phyloP scores from a whole-genome alignment of 2,113 vertebrate genomes.

The Oryzias woworae region DNA sequence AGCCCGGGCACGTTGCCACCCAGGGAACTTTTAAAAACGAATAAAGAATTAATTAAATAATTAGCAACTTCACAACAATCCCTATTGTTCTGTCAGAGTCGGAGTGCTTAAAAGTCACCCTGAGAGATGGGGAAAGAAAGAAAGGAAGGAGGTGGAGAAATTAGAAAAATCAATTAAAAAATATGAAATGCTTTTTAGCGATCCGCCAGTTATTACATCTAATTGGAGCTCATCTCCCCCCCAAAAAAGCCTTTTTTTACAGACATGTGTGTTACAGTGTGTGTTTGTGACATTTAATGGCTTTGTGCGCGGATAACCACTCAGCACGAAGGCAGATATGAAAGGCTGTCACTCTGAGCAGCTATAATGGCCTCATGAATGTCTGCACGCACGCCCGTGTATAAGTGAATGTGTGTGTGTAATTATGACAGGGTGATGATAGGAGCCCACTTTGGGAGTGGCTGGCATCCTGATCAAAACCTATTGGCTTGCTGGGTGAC shows the following conservation, averaged over 20 bases:
- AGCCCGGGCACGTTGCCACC: slow-evolving; percentile 68
- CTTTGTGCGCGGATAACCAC: slow-evolving; percentile 67
- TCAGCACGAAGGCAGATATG: slow-evolving; percentile 69
- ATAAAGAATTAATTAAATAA: slow-evolving; percentile 82
- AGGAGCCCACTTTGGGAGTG: slow-evolving; percentile 50
- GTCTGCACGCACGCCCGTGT: slow-evolving; percentile 23
- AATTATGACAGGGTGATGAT: slow-evolving; percentile 56
- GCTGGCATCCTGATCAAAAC: slow-evolving; percentile 54
- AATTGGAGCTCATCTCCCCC: slow-evolving; percentile 79
- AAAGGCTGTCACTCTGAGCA: slow-evolving; percentile 71
- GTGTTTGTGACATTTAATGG: slow-evolving; percentile 78
- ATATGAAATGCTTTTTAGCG: slow-evolving; percentile 76
- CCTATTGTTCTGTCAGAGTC: slow-evolving; percentile 79
- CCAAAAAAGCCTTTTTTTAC: slow-evolving; percentile 20
- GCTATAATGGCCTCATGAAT: slow-evolving; percentile 63
- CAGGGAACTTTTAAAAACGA: slow-evolving; percentile 79
- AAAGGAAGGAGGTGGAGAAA: slow-evolving; percentile 30
- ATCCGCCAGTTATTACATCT: slow-evolving; percentile 77
- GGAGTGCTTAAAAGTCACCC: slow-evolving; percentile 69
- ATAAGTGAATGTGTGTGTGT: slow-evolving; percentile 39
- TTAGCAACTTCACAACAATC: slow-evolving; percentile 76
- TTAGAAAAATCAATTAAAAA: slow-evolving; percentile 68
- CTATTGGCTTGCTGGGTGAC: slow-evolving; percentile 27
- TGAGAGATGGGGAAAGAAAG: slow-evolving; percentile 53
- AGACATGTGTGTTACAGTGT: slow-evolving; percentile 10